These are phyloP conservation scores for Phocoena phocoena DNA, from an alignment of 2,113 vertebrate genomes.

Conservation along the genomic window DNA sequence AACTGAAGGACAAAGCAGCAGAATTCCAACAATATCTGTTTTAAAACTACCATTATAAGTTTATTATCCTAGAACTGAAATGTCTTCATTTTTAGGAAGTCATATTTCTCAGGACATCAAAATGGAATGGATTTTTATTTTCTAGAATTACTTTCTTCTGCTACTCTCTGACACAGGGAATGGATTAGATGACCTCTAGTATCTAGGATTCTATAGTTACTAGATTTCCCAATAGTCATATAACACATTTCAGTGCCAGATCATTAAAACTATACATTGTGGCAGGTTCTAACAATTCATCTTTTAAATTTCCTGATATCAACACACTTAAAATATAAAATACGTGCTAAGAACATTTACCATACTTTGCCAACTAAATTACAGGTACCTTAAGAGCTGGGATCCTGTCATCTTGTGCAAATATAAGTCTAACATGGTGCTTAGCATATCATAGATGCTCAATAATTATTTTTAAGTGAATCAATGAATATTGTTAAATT, in stretches of 20 bases:
- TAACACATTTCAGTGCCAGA: background rate
- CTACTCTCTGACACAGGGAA: background rate
- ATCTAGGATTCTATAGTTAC: background rate
- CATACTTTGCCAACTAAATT: background rate
- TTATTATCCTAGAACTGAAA: background rate
- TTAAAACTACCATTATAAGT: background rate
- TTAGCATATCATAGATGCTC: background rate
- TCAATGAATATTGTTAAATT: background rate
- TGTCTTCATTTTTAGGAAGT: background rate
- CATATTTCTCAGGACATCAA: background rate
- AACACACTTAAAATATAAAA: conserved; percentile 26
- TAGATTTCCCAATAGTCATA: background rate
- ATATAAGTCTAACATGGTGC: background rate
- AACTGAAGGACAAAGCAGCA: background rate
- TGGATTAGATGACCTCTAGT: background rate
- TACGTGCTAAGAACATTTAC: background rate
- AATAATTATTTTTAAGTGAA: background rate
- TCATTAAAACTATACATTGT: background rate
- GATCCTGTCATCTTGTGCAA: background rate
- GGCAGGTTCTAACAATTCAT: background rate
- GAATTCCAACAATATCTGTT: background rate
- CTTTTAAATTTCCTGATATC: background rate
- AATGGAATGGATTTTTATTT: conserved; percentile 18
- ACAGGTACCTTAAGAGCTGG: background rate
- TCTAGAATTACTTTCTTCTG: background rate